Evolutionary conservation across 2,888 invertebrate genomes (phyloP).

Genomic region (Amblyjoppa proteus): DNA sequence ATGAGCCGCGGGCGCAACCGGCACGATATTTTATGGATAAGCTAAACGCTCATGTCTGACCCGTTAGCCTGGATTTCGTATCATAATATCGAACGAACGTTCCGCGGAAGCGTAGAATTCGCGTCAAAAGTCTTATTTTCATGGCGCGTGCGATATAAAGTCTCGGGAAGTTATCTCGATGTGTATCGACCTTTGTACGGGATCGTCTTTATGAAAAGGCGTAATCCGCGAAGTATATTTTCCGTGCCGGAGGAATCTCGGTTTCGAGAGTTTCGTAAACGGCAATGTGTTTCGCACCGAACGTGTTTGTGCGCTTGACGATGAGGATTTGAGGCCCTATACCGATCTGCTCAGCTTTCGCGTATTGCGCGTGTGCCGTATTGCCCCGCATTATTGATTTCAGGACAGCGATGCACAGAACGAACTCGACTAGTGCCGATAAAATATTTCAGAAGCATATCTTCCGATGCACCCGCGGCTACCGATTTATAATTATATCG

Average conservation of each 20-base stretch:
- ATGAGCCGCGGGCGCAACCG: constrained; percentile 50
- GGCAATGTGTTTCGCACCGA: background rate
- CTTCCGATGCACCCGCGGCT: background rate
- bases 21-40: constrained; percentile 67
- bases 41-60: constrained; percentile 66
- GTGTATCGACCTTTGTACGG: background rate
- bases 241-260: background rate
- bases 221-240: constrained; percentile 10
- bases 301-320: background rate
- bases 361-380: background rate
- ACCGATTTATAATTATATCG: background rate
- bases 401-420: background rate
- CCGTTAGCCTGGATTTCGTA: constrained; percentile 70
- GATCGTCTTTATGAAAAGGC: background rate
- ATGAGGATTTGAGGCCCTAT: background rate
- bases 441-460: constrained; percentile 10
- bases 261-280: background rate
- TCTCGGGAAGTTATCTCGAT: background rate
- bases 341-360: constrained; percentile 21
- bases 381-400: constrained; percentile 42
- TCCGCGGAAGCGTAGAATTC: constrained; percentile 3
- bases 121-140: background rate
- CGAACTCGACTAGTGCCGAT: constrained; percentile 1
- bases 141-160: constrained; percentile 14
- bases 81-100: constrained; percentile 56